These are phyloP conservation scores for Brachionus calyciflorus DNA, from an alignment of 1,140 invertebrate species.

Conservation along the genomic window DNA sequence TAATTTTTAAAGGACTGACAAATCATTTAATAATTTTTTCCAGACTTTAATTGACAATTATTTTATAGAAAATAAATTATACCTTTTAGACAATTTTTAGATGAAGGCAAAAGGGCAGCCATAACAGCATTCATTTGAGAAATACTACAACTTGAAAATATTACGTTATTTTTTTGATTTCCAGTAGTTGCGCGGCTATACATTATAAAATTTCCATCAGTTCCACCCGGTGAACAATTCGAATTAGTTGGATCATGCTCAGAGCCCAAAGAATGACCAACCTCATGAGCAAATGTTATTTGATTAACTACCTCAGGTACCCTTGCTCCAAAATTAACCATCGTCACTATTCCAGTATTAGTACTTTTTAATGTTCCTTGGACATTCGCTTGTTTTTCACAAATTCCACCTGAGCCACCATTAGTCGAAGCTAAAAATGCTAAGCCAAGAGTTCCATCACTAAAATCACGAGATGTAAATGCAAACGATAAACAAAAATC, in stretches of 20 bases:
- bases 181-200: slow-evolving; percentile 91
- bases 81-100: slow-evolving; percentile 22
- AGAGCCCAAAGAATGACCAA: slow-evolving; percentile 98
- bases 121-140: slow-evolving; percentile 66
- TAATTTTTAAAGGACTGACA: no score
- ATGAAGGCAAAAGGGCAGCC: slow-evolving; percentile 62
- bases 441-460: slow-evolving; percentile 86
- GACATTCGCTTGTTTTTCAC: slow-evolving; percentile 70
- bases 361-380: slow-evolving; percentile 66
- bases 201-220: slow-evolving; percentile 67
- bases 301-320: slow-evolving; percentile 95
- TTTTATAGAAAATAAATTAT: not conserved
- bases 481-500: slow-evolving; percentile 97
- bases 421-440: slow-evolving; percentile 79
- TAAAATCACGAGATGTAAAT: slow-evolving; percentile 96
- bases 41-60: no score
- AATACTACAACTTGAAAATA: slow-evolving; percentile 77
- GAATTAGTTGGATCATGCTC: slow-evolving; percentile 55
- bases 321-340: slow-evolving; percentile 96
- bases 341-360: slow-evolving; percentile 98
- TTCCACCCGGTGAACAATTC: not conserved
- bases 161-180: slow-evolving; percentile 86
- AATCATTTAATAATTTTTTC: no score
- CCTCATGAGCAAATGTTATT: slow-evolving; percentile 94
- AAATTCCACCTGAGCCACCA: slow-evolving; percentile 76